Base-by-base conservation (phyloP, 2,113 vertebrate species). In the Hypomesus transpacificus region DNA sequence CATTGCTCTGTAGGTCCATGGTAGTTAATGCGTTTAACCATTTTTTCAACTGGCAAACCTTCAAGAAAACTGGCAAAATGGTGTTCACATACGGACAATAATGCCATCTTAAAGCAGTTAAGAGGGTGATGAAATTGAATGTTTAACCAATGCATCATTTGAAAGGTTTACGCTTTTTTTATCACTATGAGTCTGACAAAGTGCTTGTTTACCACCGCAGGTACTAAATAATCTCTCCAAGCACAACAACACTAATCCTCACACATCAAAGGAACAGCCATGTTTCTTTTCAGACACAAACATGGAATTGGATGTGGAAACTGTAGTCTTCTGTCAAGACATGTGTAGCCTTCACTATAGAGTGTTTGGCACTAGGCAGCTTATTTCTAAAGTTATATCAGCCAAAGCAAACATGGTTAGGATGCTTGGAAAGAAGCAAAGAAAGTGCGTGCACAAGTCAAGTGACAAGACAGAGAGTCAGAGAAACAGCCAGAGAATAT, bases 341-440 rank as follows among this genome's bases (percentile, higher is more conserved):
- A 76, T 75, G 77, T 83, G 84, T 79, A 78, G 81, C 77, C 81
- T 81, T 68, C 72, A 58, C 77, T 70, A 20, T 61, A 68, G 8
- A 22, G 68, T 14, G 22, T 58, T 61, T 21, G 21, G 72, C 28
- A 31, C 31, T 75, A 70, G 22, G 51, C 73, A 75, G 71, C 66
- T 78, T 66, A 80, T 51, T 51, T 69, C 60, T 31, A 53, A 39
- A 1, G 69, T 85, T 85, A 78, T 73, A 80, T 85, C 80, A 78
- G 78, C 74, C 50, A 56, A 64, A 39, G n/a, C 28, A 64, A 64
- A 64, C 61, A 64, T 14, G 26, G 28, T 64, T 59, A 39, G 4
- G 26, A 34, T n/a, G 14, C 61, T 39, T 21, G 31, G 4, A 46
- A 46, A 13, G 39, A 46, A 46, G 39, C 39, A 46, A 46, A 46